A percentile compares a stretch with the other conserved stretches of the same genome.
Conservation (phyloP, 1,140 invertebrate genomes). For the Pararge aegeria region DNA sequence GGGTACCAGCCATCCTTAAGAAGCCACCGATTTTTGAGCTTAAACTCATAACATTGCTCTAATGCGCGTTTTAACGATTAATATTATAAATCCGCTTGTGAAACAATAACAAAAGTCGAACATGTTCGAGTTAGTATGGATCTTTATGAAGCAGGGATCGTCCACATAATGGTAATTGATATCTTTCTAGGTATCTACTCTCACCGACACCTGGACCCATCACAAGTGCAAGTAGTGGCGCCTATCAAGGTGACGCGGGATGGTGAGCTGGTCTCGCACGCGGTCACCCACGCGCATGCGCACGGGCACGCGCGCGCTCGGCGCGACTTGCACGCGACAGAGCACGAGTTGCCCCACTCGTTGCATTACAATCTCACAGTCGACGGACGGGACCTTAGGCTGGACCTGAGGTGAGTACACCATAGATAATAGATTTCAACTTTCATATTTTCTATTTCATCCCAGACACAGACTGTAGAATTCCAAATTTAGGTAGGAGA, state of each 20-base stretch:
- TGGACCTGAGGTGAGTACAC: conserved; percentile 59
- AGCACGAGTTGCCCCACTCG: conserved; percentile 49
- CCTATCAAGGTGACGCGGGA: conserved; percentile 62
- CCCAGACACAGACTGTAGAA: too few species aligned
- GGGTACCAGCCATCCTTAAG: too few species aligned
- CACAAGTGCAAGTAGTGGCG: conserved; percentile 57
- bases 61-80: too few species aligned
- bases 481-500: too few species aligned
- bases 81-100: too few species aligned
- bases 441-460: too few species aligned
- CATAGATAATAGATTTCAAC: background rate
- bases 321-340: conserved; percentile 49
- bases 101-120: too few species aligned
- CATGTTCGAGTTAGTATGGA: too few species aligned
- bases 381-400: conserved; percentile 57
- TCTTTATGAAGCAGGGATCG: background rate
- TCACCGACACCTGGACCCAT: conserved; percentile 61
- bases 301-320: conserved; percentile 65
- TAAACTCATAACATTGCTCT: too few species aligned
- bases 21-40: too few species aligned
- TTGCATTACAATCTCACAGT: conserved; percentile 69
- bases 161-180: background rate
- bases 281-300: conserved; percentile 54
- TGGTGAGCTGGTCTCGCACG: conserved; percentile 56
- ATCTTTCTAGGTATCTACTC: conserved; percentile 66